Conservation (phyloP, 2,113 vertebrate genomes). For the Erpornis zantholeuca region DNA sequence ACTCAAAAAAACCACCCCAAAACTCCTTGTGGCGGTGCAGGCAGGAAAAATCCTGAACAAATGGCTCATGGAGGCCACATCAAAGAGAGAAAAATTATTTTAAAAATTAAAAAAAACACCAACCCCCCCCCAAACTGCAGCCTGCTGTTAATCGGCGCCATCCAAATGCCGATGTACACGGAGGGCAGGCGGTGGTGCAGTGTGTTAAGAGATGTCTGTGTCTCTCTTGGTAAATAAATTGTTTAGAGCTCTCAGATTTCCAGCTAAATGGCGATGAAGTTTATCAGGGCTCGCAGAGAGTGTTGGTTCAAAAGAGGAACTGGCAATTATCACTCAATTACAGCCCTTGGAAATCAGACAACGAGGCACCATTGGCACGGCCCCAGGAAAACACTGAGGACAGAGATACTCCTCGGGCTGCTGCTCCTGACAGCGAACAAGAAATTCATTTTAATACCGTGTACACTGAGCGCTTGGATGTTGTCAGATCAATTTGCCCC, state of each 20-base stretch:
- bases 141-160: constrained; percentile 30
- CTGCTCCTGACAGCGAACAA: constrained; percentile 21
- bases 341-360: constrained; percentile 65
- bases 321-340: constrained; percentile 70
- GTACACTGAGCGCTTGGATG: background rate
- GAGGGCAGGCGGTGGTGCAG: constrained; percentile 8
- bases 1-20: background rate
- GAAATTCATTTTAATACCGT: constrained; percentile 41
- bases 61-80: background rate
- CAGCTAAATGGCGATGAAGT: constrained; percentile 65
- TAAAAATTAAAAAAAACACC: background rate
- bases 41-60: background rate
- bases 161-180: background rate
- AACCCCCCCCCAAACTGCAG: background rate
- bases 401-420: constrained; percentile 41
- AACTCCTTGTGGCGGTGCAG: background rate
- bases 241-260: constrained; percentile 73
- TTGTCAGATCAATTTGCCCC: constrained; percentile 55
- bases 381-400: constrained; percentile 53
- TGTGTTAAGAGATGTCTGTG: constrained; percentile 44
- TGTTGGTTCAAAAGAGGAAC: constrained; percentile 58
- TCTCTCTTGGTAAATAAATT: constrained; percentile 71
- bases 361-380: constrained; percentile 53
- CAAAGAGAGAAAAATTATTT: background rate
- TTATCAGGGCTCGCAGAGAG: constrained; percentile 43